phyloP scores from a whole-genome alignment of 1,140 invertebrate genomes.

The Drosophila sulfurigaster region DNA sequence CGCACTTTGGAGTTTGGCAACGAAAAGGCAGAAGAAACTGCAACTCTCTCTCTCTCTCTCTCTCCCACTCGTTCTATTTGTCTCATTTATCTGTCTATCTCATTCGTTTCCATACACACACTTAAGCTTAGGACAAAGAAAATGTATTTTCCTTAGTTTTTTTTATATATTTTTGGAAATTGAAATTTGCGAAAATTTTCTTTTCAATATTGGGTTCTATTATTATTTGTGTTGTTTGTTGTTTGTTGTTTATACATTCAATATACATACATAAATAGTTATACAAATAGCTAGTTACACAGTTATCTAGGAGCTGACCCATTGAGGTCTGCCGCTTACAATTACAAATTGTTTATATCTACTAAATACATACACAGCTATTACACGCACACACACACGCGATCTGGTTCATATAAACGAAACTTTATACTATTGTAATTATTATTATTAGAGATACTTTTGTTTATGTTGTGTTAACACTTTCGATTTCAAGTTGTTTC shows the following conservation, averaged over 20 bases:
- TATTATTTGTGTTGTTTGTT: constrained; percentile 1
- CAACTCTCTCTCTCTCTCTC: constrained; percentile 15
- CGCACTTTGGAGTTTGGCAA: constrained; percentile 49
- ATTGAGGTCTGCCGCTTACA: constrained; percentile 11
- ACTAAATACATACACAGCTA: constrained; percentile 40
- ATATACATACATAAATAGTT: constrained; percentile 72
- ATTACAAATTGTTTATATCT: constrained; percentile 60
- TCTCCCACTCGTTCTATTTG: background rate
- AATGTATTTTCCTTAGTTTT: background rate
- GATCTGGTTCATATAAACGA: too few species aligned
- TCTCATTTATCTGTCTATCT: constrained; percentile 2
- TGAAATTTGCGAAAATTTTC: background rate
- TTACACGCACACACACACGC: constrained; percentile 43
- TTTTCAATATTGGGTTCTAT: background rate
- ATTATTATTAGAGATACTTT: background rate
- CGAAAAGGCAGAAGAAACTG: constrained; percentile 41
- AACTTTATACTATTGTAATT: too few species aligned
- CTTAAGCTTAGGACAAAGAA: background rate
- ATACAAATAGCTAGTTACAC: constrained; percentile 72
- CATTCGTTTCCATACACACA: constrained; percentile 27
- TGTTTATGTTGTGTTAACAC: background rate
- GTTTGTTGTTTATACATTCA: constrained; percentile 49
- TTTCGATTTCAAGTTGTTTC: background rate
- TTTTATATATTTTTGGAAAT: background rate
- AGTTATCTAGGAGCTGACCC: constrained; percentile 39